Evolutionary conservation across 2,797 vertebrate genomes (phyloP).

Genomic region (Euphonia xanthogaster): DNA sequence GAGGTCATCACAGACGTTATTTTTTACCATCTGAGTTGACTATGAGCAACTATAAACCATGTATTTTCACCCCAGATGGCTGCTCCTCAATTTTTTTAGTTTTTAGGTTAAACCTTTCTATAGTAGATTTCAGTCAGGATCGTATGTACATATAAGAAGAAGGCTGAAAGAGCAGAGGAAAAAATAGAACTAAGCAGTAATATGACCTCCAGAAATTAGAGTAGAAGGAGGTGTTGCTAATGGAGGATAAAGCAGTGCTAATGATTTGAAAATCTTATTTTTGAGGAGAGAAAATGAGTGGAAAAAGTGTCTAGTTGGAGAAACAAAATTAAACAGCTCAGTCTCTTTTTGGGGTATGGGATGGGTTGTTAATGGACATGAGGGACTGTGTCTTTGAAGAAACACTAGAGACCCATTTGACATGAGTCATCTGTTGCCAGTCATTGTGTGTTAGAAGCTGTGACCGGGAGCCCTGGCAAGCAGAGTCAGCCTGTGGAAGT

Average conservation of each 20-base stretch:
- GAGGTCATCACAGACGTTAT: neutral
- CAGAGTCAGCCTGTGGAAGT: neutral
- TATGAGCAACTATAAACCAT: neutral
- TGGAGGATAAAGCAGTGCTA: neutral
- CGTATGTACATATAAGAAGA: neutral
- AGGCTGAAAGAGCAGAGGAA: neutral
- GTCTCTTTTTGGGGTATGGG: neutral
- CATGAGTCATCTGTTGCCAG: neutral
- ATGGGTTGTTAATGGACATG: neutral
- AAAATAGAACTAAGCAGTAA: constrained; percentile 1
- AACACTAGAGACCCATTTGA: neutral
- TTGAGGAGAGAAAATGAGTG: neutral
- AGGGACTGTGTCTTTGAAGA: neutral
- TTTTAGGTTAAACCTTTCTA: constrained; percentile 32
- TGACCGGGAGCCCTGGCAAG: neutral
- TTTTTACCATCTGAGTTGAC: neutral
- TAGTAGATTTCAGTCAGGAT: neutral
- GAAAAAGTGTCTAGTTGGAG: neutral
- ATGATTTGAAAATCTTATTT: neutral
- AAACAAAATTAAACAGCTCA: neutral
- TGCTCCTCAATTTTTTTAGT: neutral
- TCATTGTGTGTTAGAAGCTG: neutral
- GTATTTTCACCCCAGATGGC: constrained; percentile 47
- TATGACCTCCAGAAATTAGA: constrained; percentile 45
- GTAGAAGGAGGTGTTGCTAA: constrained; percentile 13